Percentiles rank a stretch among this genome's conserved stretches.
Evolutionary conservation across 2,888 invertebrate genomes (phyloP).

Genomic region (Anthophora plumipes): DNA sequence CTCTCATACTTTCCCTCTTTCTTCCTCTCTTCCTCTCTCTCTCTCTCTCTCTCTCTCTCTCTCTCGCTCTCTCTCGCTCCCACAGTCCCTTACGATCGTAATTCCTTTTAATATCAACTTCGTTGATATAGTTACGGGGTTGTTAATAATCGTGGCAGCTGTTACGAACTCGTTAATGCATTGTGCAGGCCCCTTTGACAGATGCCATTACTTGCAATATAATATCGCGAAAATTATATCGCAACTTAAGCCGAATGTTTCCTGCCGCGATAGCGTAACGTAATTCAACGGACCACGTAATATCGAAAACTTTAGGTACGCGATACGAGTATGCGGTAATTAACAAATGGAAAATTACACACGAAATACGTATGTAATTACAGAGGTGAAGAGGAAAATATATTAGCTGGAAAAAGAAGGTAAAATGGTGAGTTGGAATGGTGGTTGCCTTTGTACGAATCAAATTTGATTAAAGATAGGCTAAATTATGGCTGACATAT

Average conservation of each 20-base stretch:
- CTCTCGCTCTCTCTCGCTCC: background rate
- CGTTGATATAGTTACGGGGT: constrained; percentile 10
- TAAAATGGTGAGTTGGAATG: too few relatives aligned
- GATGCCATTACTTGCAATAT: constrained; percentile 3
- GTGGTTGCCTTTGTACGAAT: background rate
- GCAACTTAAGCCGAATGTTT: constrained; percentile 14
- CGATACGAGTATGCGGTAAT: background rate
- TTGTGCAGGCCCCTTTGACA: constrained; percentile 10
- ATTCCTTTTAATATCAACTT: constrained; percentile 27
- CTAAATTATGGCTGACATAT: background rate
- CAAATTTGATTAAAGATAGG: too few relatives aligned
- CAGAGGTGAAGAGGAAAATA: background rate
- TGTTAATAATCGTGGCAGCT: constrained; percentile 30
- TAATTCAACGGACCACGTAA: constrained; percentile 1
- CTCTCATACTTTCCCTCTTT: background rate
- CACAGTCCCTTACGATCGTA: constrained; percentile 3
- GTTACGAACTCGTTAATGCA: constrained; percentile 35
- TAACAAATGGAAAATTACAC: background rate
- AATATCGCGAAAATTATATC: constrained; percentile 17
- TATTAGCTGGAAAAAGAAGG: background rate
- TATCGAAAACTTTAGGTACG: background rate
- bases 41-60: background rate
- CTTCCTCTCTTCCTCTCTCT: background rate
- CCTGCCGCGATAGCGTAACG: background rate
- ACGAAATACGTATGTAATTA: background rate